Evolutionary conservation across 2,113 vertebrate genomes (phyloP).

Genomic region (Eptesicus fuscus): DNA sequence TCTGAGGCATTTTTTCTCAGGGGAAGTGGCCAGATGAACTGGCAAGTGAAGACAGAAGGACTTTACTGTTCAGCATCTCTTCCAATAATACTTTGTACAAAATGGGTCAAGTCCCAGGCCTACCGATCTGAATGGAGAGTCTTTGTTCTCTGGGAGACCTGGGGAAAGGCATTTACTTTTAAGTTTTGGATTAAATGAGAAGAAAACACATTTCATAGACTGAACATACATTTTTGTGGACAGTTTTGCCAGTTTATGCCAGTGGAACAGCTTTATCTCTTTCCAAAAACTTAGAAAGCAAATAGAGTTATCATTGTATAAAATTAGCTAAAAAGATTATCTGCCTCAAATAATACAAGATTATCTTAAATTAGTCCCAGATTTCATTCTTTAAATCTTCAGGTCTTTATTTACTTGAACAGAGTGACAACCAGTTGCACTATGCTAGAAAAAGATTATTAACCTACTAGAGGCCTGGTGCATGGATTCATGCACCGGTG

Average conservation of each 20-base stretch:
- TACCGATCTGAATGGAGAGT: not conserved
- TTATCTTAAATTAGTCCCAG: not conserved
- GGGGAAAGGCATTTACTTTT: not conserved
- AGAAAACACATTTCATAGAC: conserved; percentile 9
- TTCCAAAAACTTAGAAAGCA: not conserved
- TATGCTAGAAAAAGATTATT: not conserved
- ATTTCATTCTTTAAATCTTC: conserved; percentile 1
- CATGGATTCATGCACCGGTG: too few species aligned
- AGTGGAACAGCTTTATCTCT: not conserved
- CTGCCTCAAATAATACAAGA: not conserved
- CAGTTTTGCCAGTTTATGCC: not conserved
- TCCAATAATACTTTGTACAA: not conserved
- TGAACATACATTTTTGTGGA: not conserved
- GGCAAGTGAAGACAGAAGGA: not conserved
- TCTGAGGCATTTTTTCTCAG: not conserved
- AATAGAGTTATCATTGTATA: not conserved
- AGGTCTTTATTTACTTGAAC: not conserved
- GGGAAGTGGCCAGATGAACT: not conserved
- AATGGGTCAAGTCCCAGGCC: not conserved
- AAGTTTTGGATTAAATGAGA: conserved; percentile 31
- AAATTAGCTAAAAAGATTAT: not conserved
- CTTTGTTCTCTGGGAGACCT: conserved; percentile 31
- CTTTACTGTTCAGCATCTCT: not conserved
- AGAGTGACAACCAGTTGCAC: not conserved
- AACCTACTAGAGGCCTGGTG: not conserved